These are phyloP conservation scores for Nettapus auritus DNA, from an alignment of 2,113 vertebrate genomes.

Conservation along the genomic window DNA sequence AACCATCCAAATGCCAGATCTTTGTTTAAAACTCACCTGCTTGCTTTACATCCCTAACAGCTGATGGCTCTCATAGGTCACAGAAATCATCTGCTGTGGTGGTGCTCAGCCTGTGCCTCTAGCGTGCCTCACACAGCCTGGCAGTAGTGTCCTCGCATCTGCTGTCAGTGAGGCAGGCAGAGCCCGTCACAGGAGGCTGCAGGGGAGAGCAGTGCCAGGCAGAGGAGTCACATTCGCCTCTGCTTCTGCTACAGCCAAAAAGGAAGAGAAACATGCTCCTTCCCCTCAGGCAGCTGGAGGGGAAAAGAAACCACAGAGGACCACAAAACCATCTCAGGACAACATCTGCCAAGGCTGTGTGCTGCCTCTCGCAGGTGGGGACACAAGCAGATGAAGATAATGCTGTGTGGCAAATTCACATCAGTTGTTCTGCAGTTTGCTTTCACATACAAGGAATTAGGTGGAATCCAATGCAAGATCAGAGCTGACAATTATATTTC, in stretches of 20 bases:
- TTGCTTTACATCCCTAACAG: neutral
- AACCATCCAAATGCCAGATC: neutral
- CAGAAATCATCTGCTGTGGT: neutral
- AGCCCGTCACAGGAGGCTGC: neutral
- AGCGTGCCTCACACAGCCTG: neutral
- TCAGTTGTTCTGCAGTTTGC: conserved; percentile 3
- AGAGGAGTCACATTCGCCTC: neutral
- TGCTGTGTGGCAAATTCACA: neutral
- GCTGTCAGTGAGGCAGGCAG: neutral
- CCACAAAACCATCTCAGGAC: neutral
- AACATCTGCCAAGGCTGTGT: neutral
- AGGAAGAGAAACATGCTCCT: neutral
- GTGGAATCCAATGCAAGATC: neutral
- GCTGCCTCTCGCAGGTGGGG: neutral
- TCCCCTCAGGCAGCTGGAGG: neutral
- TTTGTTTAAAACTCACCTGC: neutral
- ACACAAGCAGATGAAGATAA: neutral
- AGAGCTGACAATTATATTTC: neutral
- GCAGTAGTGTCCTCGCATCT: neutral
- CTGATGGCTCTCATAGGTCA: neutral
- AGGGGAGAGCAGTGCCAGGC: neutral
- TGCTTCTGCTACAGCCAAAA: neutral
- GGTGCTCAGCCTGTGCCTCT: neutral
- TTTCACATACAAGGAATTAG: conserved; percentile 1
- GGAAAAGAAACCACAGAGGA: neutral